Evolutionary conservation across 2,888 invertebrate species (phyloP).

Genomic region (Thecophora atra): DNA sequence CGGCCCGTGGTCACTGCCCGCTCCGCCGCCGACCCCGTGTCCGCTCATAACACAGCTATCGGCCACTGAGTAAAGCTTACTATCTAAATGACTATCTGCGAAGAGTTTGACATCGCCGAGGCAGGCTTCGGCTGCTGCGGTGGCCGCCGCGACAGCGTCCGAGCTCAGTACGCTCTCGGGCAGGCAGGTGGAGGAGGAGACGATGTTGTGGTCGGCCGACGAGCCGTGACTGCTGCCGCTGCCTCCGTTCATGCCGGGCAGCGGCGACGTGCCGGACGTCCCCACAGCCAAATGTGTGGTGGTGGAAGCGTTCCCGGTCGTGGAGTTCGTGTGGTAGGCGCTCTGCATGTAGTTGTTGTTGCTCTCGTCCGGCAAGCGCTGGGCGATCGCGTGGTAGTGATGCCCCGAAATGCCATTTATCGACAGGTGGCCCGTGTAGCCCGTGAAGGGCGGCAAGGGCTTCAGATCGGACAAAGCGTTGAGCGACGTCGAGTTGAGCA

Average conservation of each 20-base stretch:
- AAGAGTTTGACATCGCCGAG: slow-evolving; percentile 73
- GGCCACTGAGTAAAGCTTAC: slow-evolving; percentile 69
- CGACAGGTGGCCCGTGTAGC: slow-evolving; percentile 84
- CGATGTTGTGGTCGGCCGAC: slow-evolving; percentile 75
- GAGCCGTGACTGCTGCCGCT: slow-evolving; percentile 52
- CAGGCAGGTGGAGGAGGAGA: slow-evolving; percentile 78
- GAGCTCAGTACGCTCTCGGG: slow-evolving; percentile 70
- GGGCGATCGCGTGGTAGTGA: slow-evolving; percentile 86
- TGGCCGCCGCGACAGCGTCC: slow-evolving; percentile 55
- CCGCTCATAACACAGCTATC: slow-evolving; percentile 65
- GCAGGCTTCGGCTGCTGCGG: slow-evolving; percentile 62
- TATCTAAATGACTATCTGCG: slow-evolving; percentile 68
- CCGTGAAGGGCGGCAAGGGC: slow-evolving; percentile 86
- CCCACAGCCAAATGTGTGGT: slow-evolving; percentile 48
- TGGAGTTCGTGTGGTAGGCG: slow-evolving; percentile 65
- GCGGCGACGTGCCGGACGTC: slow-evolving; percentile 49
- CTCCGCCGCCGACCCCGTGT: slow-evolving; percentile 43
- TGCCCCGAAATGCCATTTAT: slow-evolving; percentile 90
- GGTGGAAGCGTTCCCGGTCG: slow-evolving; percentile 43
- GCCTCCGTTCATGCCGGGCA: slow-evolving; percentile 37
- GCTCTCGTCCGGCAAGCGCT: slow-evolving; percentile 78
- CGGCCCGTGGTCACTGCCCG: slow-evolving; percentile 66
- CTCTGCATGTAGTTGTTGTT: slow-evolving; percentile 77
- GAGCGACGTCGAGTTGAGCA: slow-evolving; percentile 69
- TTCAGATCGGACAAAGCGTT: slow-evolving; percentile 81